phyloP scores from a whole-genome alignment of 2,797 vertebrate species.

The Craterocephalus amniculus region DNA sequence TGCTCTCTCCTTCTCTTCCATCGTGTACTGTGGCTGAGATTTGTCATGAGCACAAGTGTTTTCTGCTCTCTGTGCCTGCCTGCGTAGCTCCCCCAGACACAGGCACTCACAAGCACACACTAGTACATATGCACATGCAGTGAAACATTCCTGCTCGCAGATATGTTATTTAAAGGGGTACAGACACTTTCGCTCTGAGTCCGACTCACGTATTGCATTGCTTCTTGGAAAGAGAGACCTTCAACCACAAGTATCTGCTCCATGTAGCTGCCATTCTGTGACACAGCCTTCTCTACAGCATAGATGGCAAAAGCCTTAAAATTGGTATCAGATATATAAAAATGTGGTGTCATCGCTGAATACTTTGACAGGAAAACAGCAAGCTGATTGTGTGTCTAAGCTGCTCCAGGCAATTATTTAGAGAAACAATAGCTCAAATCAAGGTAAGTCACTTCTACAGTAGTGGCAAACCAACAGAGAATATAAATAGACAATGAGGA shows the following conservation, averaged over 20 bases:
- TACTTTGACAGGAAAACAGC: not conserved
- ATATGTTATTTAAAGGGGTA: constrained; percentile 57
- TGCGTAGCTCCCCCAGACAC: constrained; percentile 75
- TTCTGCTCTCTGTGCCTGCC: constrained; percentile 71
- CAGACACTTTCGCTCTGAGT: constrained; percentile 54
- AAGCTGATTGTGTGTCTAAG: not conserved
- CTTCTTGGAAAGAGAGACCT: constrained; percentile 42
- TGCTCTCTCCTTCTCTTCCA: constrained; percentile 70
- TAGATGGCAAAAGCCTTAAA: not conserved
- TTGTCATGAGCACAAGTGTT: constrained; percentile 79
- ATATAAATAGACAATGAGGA: not conserved
- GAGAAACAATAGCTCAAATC: not conserved
- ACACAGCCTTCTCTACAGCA: constrained; percentile 17
- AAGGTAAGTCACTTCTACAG: not conserved
- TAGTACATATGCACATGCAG: constrained; percentile 54
- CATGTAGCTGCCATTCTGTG: constrained; percentile 44
- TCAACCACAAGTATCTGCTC: constrained; percentile 41
- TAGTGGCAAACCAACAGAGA: not conserved
- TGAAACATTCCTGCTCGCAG: constrained; percentile 48
- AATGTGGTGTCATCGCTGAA: not conserved
- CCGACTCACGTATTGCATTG: constrained; percentile 45
- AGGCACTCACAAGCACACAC: constrained; percentile 47
- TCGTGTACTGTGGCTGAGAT: constrained; percentile 77
- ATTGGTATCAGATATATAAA: not conserved
- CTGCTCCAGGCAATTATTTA: constrained; percentile 3